A percentile compares a stretch with the other conserved stretches of the same genome.
phyloP scores from a whole-genome alignment of 2,888 invertebrate species.

The Synanthedon formicaeformis region DNA sequence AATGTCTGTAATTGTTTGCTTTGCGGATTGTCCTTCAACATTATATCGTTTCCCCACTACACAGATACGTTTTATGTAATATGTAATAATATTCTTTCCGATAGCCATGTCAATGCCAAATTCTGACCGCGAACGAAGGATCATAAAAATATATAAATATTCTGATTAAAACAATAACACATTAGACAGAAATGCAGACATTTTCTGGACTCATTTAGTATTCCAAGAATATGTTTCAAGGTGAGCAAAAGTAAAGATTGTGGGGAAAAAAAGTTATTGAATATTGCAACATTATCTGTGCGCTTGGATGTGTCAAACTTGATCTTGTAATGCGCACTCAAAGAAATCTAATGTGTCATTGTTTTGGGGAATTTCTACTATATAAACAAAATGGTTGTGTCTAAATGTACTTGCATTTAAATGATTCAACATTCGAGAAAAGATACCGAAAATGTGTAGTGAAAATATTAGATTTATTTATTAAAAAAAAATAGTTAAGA shows the following conservation, averaged over 20 bases:
- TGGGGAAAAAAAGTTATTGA: not conserved
- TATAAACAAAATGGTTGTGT: slow-evolving; percentile 65
- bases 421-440: slow-evolving; percentile 41
- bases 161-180: not conserved
- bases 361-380: not conserved
- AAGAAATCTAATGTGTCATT: no score
- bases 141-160: not conserved
- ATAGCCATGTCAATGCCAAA: slow-evolving; percentile 53
- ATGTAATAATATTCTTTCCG: slow-evolving; percentile 10
- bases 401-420: slow-evolving; percentile 54
- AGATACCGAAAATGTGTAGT: slow-evolving; percentile 49
- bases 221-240: no score
- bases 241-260: not conserved
- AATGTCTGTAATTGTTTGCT: no score
- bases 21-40: no score
- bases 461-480: slow-evolving; percentile 63
- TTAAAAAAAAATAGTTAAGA: slow-evolving; percentile 45
- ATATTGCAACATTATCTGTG: no score
- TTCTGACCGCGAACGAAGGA: slow-evolving; percentile 30
- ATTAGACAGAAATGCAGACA: not conserved
- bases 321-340: no score
- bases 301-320: no score
- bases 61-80: no score
- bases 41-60: no score
- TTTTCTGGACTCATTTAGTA: no score